A percentile compares a stretch with the other conserved stretches of the same genome.
Evolutionary conservation across 2,797 vertebrate species (phyloP).

Genomic region (Phylloscopus collybita): DNA sequence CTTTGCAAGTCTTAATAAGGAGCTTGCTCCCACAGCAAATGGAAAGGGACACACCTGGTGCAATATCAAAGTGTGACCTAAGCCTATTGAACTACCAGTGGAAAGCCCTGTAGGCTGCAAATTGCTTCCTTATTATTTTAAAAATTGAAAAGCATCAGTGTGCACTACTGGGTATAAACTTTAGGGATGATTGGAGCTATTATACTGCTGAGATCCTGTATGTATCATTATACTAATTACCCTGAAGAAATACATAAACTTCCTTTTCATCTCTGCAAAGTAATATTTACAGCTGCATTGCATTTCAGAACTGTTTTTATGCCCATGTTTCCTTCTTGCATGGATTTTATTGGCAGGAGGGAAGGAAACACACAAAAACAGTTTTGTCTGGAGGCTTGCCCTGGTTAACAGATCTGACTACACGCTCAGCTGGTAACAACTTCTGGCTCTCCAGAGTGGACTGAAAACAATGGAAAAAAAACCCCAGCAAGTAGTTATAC

Average conservation of each 20-base stretch:
- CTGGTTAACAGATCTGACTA: conserved; percentile 18
- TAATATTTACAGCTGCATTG: neutral
- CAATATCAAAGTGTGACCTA: neutral
- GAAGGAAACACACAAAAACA: conserved; percentile 9
- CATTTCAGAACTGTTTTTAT: conserved; percentile 42
- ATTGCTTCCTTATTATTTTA: neutral
- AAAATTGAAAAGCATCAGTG: neutral
- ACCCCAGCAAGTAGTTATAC: neutral
- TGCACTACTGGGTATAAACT: neutral
- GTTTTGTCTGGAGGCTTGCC: conserved; percentile 49
- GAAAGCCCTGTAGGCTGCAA: neutral
- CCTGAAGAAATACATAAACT: neutral
- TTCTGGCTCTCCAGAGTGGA: conserved; percentile 18
- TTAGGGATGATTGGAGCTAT: neutral
- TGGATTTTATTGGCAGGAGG: conserved; percentile 28
- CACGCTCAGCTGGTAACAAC: conserved; percentile 28
- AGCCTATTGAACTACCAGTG: neutral
- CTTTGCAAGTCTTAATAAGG: neutral
- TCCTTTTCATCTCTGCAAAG: conserved; percentile 32
- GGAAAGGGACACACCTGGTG: neutral
- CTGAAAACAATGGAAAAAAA: conserved; percentile 43
- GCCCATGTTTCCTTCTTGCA: conserved; percentile 16
- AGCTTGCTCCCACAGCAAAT: neutral
- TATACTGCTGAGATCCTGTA: neutral
- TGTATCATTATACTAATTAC: conserved; percentile 15